These are phyloP conservation scores for Hucho hucho DNA, from an alignment of 2,113 vertebrate genomes.

Conservation along the genomic window DNA sequence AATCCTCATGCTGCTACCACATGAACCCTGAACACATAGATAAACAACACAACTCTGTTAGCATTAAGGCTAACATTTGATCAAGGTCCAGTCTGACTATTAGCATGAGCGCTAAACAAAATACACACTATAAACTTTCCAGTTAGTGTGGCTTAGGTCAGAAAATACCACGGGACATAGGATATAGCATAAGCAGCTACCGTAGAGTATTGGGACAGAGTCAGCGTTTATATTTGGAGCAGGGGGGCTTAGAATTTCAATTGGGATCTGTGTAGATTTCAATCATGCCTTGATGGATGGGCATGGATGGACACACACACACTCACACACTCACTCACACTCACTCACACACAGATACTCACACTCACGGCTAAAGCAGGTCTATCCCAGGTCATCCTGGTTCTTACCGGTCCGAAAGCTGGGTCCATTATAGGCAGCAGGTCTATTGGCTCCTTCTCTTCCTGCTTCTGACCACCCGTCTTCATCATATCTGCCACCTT, in stretches of 20 bases:
- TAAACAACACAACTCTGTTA: background rate
- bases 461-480: constrained; percentile 27
- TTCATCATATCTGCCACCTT: background rate
- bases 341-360: constrained; percentile 3
- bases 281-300: too few species aligned
- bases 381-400: background rate
- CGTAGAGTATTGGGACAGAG: constrained; percentile 9
- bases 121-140: background rate
- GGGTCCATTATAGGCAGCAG: constrained; percentile 70
- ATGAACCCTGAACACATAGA: too few species aligned
- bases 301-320: too few species aligned
- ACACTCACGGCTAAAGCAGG: background rate
- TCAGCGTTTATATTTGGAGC: constrained; percentile 40
- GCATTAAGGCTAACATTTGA: background rate
- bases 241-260: constrained; percentile 47
- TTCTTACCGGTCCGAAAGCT: constrained; percentile 73
- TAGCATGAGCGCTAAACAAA: too few species aligned
- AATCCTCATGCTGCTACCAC: too few species aligned
- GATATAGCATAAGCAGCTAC: background rate
- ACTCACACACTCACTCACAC: background rate
- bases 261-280: constrained; percentile 1
- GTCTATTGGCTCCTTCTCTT: constrained; percentile 43
- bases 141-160: background rate
- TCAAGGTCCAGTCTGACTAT: too few species aligned
- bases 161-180: background rate